Evolutionary conservation across 2,113 vertebrate genomes (phyloP), one percentile per base, ranked within the genome.

Genomic region (Australoheros scitulus): DNA sequence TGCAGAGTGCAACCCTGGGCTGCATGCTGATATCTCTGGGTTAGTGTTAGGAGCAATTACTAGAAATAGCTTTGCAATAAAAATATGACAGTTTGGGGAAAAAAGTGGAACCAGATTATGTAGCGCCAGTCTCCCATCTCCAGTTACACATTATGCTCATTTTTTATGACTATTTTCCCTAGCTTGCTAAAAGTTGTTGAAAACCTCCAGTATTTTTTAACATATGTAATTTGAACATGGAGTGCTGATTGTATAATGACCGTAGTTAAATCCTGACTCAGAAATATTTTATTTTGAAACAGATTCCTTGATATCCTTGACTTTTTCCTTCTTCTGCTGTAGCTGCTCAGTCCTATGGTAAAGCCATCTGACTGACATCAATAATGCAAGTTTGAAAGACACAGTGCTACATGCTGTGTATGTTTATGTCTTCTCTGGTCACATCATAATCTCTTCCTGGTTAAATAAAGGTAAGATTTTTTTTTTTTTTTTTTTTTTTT

Each of bases 31-130:
- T 89, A 91, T 87, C 80, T 57, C 52, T 1, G 64, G 75, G 81
- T 88, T 80, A 64, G 61, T 55, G 57, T 89, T 61, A 68, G 79
- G 81, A 79, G 81, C 78, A 83, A 85, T 91, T 89, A 80, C 70
- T 85, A 79, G 50, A 86, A 91, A 91, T 90, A 59, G 87, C 52
- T 91, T 83, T 79, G 79, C 75, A 81, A 77, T 83, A 74, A 76
- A 83, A 85, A 84, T 75, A 79, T 75, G 77, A 64, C 63, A 77
- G 61, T 88, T 82, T 77, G 61, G 82, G 81, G 26, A 26, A 89
- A 77, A 77, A 89, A 74, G 52, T 87, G 75, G 56, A 80, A 56
- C 47, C 32, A 76, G 79, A 88, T 92, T 84, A 84, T 77, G 47
- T 26, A 64, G 38, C 29, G 77, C 74, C 50, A 34, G 22, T 83